These are phyloP conservation scores for Halesus radiatus DNA, from an alignment of 1,140 invertebrate species.

Conservation along the genomic window DNA sequence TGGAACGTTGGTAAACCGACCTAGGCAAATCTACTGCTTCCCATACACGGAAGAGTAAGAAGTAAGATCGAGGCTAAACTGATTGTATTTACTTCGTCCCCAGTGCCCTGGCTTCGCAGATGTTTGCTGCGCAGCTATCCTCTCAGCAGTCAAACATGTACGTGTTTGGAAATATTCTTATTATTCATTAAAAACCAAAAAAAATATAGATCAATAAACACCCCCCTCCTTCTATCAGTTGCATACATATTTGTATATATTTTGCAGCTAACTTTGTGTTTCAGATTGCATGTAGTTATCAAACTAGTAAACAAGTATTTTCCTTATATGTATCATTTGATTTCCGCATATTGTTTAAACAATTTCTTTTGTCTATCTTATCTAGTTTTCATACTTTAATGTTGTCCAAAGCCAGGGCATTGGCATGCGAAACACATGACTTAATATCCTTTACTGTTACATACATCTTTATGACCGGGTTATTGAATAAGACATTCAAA, in stretches of 20 bases:
- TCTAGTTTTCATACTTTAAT: conserved; percentile 34
- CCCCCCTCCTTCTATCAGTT: neutral
- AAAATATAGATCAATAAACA: too few species aligned
- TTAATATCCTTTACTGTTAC: neutral
- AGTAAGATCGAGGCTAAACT: conserved; percentile 15
- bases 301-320: conserved; percentile 27
- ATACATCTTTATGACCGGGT: neutral
- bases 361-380: conserved; percentile 64
- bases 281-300: conserved; percentile 51
- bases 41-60: too few species aligned
- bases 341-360: conserved; percentile 54
- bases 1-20: too few species aligned
- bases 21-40: too few species aligned
- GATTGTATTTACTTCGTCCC: conserved; percentile 71
- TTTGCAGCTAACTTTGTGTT: conserved; percentile 36
- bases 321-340: conserved; percentile 56
- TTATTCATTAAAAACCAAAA: conserved; percentile 32
- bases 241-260: conserved; percentile 29
- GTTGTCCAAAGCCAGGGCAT: conserved; percentile 81
- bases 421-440: conserved; percentile 73
- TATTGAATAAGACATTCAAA: conserved; percentile 62
- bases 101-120: conserved; percentile 96
- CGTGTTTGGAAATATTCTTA: conserved; percentile 69
- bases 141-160: conserved; percentile 92
- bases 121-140: conserved; percentile 91